Percentiles rank a stretch among this genome's conserved stretches.
phyloP scores from a whole-genome alignment of 1,140 invertebrate genomes.

The Coelopa frigida region DNA sequence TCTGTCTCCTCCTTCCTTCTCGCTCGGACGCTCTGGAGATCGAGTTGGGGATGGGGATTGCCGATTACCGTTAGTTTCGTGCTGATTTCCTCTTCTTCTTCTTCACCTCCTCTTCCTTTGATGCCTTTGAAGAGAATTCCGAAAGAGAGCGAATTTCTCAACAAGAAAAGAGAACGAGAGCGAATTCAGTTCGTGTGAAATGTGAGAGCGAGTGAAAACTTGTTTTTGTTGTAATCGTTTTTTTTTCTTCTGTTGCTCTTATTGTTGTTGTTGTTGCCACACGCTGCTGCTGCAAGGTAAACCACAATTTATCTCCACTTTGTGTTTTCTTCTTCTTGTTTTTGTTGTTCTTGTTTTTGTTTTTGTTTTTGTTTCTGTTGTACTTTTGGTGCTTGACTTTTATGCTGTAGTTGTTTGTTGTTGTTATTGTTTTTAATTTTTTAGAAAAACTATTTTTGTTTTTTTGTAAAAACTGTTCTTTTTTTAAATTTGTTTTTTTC shows the following conservation, averaged over 20 bases:
- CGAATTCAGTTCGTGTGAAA: too few species aligned
- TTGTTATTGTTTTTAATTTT: conserved; percentile 7
- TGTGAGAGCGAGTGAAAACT: not conserved
- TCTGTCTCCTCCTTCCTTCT: not conserved
- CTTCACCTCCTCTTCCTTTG: too few species aligned
- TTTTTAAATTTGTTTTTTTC: not conserved
- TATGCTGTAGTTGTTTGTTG: conserved; percentile 4
- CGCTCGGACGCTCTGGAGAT: not conserved
- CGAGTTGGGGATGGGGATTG: conserved; percentile 4
- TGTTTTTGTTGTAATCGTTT: conserved; percentile 1
- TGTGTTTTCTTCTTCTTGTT: too few species aligned
- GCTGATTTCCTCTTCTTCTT: not conserved
- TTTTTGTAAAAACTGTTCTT: conserved; percentile 1
- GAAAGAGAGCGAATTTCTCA: too few species aligned
- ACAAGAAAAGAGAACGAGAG: too few species aligned
- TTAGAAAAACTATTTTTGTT: conserved; percentile 7
- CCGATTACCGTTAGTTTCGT: conserved; percentile 7
- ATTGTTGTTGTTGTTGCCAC: conserved; percentile 14
- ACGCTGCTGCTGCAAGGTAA: conserved; percentile 12
- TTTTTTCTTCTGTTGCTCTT: not conserved
- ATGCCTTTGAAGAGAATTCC: too few species aligned
- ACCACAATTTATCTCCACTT: conserved; percentile 5
- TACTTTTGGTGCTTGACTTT: conserved; percentile 17
- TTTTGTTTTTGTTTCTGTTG: too few species aligned
- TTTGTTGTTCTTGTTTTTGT: too few species aligned